Conservation (phyloP, 2,113 vertebrate species). For the Oreochromis spilurus region DNA sequence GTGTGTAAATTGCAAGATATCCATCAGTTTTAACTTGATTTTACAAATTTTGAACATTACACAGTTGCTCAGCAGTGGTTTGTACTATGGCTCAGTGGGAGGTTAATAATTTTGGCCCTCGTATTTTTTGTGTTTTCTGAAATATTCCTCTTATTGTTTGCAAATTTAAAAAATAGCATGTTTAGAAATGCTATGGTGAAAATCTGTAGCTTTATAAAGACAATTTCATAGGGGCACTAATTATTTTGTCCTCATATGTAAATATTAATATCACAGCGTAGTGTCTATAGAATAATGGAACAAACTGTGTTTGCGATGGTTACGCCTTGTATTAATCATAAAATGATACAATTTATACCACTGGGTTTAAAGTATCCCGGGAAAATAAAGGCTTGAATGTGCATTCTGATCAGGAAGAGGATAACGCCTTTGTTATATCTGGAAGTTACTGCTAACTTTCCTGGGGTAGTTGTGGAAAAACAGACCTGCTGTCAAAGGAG, state of each 20-base stretch:
- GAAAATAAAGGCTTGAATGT: neutral
- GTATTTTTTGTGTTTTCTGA: neutral
- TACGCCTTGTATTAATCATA: neutral
- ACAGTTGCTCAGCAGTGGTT: neutral
- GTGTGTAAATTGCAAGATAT: neutral
- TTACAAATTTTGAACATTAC: neutral
- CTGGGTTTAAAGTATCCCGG: neutral
- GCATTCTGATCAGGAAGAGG: neutral
- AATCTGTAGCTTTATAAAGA: neutral
- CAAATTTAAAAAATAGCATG: neutral
- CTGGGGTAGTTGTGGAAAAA: neutral
- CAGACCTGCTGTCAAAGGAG: neutral
- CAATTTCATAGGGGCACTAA: neutral
- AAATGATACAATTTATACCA: neutral
- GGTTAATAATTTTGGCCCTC: neutral
- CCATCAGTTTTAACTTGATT: neutral
- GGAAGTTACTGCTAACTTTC: neutral
- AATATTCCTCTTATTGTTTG: neutral
- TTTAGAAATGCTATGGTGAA: neutral
- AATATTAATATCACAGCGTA: fast-evolving
- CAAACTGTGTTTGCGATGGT: neutral
- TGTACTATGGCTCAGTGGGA: neutral
- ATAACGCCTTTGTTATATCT: neutral
- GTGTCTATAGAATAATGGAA: neutral
- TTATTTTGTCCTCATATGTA: neutral